Conservation (phyloP, 1,140 invertebrate species). For the Bombyx mandarina region DNA sequence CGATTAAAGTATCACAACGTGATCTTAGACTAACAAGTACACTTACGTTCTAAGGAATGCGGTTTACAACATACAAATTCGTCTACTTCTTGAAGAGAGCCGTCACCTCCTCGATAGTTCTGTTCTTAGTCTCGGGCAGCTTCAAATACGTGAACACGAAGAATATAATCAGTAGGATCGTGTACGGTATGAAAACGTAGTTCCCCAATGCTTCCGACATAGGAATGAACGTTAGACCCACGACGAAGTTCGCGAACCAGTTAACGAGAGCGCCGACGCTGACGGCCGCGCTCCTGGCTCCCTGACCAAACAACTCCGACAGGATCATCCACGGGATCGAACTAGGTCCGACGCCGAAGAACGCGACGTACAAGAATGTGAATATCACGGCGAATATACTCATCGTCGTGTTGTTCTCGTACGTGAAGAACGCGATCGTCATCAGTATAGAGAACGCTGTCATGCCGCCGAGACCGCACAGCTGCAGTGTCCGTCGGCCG, state of each 20-base stretch:
- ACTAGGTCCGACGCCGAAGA: slow-evolving; percentile 93
- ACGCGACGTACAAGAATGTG: slow-evolving; percentile 90
- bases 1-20: slow-evolving; percentile 29
- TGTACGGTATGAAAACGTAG: slow-evolving; percentile 97
- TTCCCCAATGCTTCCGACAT: slow-evolving; percentile 86
- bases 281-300: slow-evolving; percentile 92
- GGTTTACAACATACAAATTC: slow-evolving; percentile 14
- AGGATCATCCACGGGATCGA: slow-evolving; percentile 99
- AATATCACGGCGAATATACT: slow-evolving; percentile 85
- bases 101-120: slow-evolving; percentile 96
- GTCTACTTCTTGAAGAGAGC: slow-evolving; percentile 78
- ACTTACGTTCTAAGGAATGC: slow-evolving; percentile 45
- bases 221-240: slow-evolving; percentile 89
- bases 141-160: slow-evolving; percentile 97
- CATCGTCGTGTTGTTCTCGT: slow-evolving; percentile 72
- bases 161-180: slow-evolving; percentile 91
- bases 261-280: slow-evolving; percentile 95
- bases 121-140: slow-evolving; percentile 98
- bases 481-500: slow-evolving; percentile 88
- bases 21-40: slow-evolving; percentile 16
- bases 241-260: slow-evolving; percentile 95
- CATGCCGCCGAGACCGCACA: slow-evolving; percentile 92
- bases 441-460: slow-evolving; percentile 93
- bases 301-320: slow-evolving; percentile 95
- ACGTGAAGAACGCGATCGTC: slow-evolving; percentile 80